These are phyloP conservation scores for Drosophila differens DNA, from an alignment of 2,888 invertebrate genomes.

Conservation along the genomic window DNA sequence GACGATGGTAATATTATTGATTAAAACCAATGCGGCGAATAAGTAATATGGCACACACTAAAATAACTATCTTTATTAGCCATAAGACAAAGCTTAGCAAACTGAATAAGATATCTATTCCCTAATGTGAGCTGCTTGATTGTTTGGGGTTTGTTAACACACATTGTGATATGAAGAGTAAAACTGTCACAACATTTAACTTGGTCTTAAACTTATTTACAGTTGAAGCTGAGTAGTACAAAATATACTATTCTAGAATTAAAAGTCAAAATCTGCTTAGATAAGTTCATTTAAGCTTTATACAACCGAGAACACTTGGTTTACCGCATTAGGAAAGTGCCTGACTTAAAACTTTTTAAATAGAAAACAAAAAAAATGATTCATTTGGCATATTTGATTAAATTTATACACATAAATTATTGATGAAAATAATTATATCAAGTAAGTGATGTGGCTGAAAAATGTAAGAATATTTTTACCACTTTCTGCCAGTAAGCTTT, in stretches of 20 bases:
- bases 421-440: no score
- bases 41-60: conserved; percentile 1
- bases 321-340: background rate
- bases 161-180: background rate
- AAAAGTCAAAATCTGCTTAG: background rate
- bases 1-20: conserved; percentile 21
- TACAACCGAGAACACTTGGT: rapidly evolving
- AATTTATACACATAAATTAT: no score
- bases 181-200: background rate
- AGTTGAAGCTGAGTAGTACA: background rate
- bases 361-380: no score
- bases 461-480: no score
- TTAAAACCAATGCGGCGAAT: conserved; percentile 20
- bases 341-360: no score
- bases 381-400: no score
- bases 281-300: background rate
- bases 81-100: background rate
- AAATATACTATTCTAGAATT: background rate
- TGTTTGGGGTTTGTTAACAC: background rate
- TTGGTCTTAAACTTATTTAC: background rate
- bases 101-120: background rate
- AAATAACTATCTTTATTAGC: conserved; percentile 1
- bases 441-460: no score
- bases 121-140: background rate
- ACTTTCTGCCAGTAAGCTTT: no score